Evolutionary conservation across 1,140 invertebrate genomes (phyloP), one percentile per base, ranked within the genome.

Genomic region (Cyclina sinensis): DNA sequence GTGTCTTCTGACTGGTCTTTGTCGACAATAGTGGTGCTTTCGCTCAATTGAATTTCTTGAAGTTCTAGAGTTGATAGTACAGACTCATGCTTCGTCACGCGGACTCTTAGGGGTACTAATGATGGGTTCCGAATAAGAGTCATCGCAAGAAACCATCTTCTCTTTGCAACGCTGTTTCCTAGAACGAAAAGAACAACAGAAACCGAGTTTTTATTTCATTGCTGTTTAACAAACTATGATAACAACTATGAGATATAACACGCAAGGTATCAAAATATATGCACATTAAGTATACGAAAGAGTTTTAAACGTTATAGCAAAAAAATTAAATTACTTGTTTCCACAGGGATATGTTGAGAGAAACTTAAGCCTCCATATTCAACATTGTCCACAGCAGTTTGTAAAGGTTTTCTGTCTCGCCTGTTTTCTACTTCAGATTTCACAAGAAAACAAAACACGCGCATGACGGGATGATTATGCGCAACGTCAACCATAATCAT

Each of bases 391-490:
- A 76, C 39, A 24, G 54, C 37, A 9, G 39, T 14, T 37, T 27
- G n/a, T 76, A 57, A 37, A 37, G 68, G 21, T 24, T 46, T 37
- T 18, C 27, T 43, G 48, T 88, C 62, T 37, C 74, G 18, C 21
- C 59, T 16, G 37, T 57, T 18, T 73, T 57, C 21, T 57, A 59
- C 27, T 0, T 43, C 48, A 57, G 79, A 27, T 43, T 54, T 39
- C 21, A 85, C 46, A 27, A 90, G 37, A 16, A 43, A 48, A 37
- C 78, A 81, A 70, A 91, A 91, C 4, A 90, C 88, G 12, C 88
- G 68, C 86, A 91, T 89, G 37, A 57, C 57, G 0, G 90, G 91
- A 32, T 92, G 86, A 86, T 91, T 91, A 86, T 92, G 90, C 24
- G 90, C 89, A 46, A 90, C 86, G 79, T 91, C 89, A 14, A 91